Evolutionary conservation across 2,113 vertebrate species (phyloP).

Genomic region (Bufo gargarizans): DNA sequence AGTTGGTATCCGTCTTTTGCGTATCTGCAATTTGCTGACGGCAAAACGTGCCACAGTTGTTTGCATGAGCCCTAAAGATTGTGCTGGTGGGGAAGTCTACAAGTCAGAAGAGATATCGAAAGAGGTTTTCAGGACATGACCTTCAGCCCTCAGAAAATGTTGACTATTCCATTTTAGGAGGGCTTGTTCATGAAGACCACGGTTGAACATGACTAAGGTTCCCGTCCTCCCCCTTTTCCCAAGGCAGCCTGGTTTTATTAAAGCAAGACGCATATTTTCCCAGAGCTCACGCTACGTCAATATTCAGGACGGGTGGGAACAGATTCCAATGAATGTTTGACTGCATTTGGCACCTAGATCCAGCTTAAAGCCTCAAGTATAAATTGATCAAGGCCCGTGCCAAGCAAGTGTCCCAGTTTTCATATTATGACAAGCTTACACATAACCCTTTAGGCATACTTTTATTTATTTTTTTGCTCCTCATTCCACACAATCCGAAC

Average conservation of each 20-base stretch:
- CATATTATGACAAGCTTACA: neutral
- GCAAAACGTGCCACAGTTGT: too few relatives aligned
- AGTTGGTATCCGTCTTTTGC: too few relatives aligned
- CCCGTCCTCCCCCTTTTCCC: neutral
- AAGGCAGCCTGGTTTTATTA: neutral
- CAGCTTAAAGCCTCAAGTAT: neutral
- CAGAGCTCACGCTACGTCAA: neutral
- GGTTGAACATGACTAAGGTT: neutral
- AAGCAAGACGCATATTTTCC: conserved; percentile 5
- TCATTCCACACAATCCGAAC: neutral
- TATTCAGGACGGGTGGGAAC: neutral
- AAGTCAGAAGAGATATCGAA: neutral
- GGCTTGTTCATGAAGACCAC: neutral
- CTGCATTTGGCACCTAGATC: conserved; percentile 5
- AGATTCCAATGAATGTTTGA: neutral
- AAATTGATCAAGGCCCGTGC: conserved; percentile 2
- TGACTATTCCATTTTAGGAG: neutral
- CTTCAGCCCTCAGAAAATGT: neutral
- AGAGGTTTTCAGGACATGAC: neutral
- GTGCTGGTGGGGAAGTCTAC: neutral
- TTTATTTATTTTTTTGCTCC: neutral
- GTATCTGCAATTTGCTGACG: too few relatives aligned
- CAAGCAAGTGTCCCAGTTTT: neutral
- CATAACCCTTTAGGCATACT: neutral
- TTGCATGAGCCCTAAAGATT: too few relatives aligned